phyloP scores from a whole-genome alignment of 2,888 invertebrate species.

The Linyphia triangularis region DNA sequence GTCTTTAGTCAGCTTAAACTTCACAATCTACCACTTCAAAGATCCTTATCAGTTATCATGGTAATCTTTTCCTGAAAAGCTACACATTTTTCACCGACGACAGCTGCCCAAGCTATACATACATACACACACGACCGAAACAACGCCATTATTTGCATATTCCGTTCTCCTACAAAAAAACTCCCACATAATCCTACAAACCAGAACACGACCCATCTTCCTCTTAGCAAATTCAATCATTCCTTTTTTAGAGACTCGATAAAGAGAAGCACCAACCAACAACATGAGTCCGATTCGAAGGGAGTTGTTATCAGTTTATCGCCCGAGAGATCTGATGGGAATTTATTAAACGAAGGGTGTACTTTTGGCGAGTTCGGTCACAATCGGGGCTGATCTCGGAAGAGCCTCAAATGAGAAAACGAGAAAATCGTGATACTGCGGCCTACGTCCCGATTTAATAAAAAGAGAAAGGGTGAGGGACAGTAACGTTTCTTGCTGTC shows the following conservation, averaged over 20 bases:
- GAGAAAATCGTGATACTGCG: slow-evolving; percentile 47
- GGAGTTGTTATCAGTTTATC: background rate
- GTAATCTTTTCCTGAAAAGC: background rate
- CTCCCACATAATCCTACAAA: background rate
- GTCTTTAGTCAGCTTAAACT: no score
- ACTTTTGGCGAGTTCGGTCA: background rate
- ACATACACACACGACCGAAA: background rate
- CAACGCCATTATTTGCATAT: background rate
- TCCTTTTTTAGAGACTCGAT: background rate
- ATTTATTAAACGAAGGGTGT: slow-evolving; percentile 3
- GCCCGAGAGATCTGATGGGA: background rate
- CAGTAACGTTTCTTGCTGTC: slow-evolving; percentile 17
- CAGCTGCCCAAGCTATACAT: background rate
- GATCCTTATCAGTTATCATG: no score
- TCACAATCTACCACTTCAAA: no score
- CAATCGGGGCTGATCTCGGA: slow-evolving; percentile 5
- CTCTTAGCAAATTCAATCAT: background rate
- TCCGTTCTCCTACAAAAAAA: background rate
- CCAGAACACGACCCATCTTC: background rate
- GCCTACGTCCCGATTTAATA: slow-evolving; percentile 53
- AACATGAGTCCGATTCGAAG: background rate
- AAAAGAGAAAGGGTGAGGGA: slow-evolving; percentile 48
- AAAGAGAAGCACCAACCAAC: background rate
- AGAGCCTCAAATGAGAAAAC: slow-evolving; percentile 16
- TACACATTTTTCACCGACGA: background rate